Base-by-base conservation (phyloP, 2,797 vertebrate species). In the Hemitrygon akajei region DNA sequence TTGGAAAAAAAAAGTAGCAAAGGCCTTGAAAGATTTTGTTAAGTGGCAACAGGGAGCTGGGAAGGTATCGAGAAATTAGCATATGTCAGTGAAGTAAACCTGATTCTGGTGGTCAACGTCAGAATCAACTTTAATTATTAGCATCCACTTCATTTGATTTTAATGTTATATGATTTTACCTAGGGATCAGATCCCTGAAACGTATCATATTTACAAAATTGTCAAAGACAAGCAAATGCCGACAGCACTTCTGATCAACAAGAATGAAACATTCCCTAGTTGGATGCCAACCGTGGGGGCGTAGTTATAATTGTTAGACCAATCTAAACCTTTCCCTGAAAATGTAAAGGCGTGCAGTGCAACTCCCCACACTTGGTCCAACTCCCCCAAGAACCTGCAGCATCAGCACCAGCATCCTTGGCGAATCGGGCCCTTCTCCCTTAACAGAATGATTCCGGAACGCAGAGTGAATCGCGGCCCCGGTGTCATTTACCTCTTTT, bases 401-500 rank as follows among this genome's bases (percentile, higher is more conserved):
- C 89, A 47, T 92, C 91, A 92, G 91, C 89, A 91, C 69, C 89
- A n/a, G 84, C 63, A 89, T 22, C 60, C 86, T 34, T 22, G 86
- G 60, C 66, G 60, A 89, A 34, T 37, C 86, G 63, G 82, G 63
- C 86, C 86, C 86, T 69, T 37, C 63, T 89, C 86, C 60, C 10
- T 18, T 34, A 20, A 14, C 30, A 37, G 60, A 89, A 37, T 37
- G 16, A 69, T 69, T 66, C 34, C 60, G 16, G 22, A 84, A 84
- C 12, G 10, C 56, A 86, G 27, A 30, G 58, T n/a, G 69, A 10
- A 30, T 30, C 84, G 27, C 47, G 47, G 58, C 18, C 60, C 20
- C 63, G 30, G 5, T 22, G 18, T 11, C 60, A 22, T 0, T 95
- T 97, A 97, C 97, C 97, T 97, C 97, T 93, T 97, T 97, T 94